These are phyloP conservation scores for Crioceris asparagi DNA, from an alignment of 2,888 invertebrate genomes.

Conservation along the genomic window DNA sequence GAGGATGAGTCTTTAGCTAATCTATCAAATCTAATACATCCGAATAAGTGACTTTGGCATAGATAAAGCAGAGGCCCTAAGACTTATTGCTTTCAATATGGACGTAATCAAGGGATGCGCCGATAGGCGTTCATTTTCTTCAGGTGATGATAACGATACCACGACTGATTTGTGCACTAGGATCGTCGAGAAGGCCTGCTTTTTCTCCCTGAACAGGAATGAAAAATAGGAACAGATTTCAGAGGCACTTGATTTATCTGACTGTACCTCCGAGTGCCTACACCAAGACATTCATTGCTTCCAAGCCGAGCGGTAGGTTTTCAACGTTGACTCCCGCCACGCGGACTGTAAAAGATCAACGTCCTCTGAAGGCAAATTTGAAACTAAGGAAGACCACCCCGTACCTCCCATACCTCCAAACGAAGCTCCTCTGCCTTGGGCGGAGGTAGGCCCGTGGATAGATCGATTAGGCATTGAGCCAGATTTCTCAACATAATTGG, in stretches of 20 bases:
- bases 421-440: slow-evolving; percentile 5
- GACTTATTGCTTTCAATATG: slow-evolving; percentile 5
- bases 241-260: slow-evolving; percentile 3
- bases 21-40: slow-evolving; percentile 2
- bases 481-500: slow-evolving; percentile 4
- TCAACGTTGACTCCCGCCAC: slow-evolving; percentile 8
- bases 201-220: slow-evolving; percentile 7
- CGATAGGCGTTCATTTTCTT: slow-evolving; percentile 1
- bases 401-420: slow-evolving; percentile 17
- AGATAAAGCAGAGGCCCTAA: slow-evolving; percentile 1
- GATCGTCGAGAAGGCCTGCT: slow-evolving; percentile 7
- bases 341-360: slow-evolving; percentile 4
- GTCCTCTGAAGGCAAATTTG: slow-evolving; percentile 6
- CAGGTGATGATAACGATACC: slow-evolving; percentile 8
- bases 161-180: slow-evolving; percentile 11
- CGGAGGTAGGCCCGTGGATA: not conserved
- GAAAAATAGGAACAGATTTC: slow-evolving; percentile 7
- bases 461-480: slow-evolving; percentile 6
- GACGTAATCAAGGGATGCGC: too few species aligned
- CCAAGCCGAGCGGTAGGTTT: slow-evolving; percentile 9
- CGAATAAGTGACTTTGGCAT: slow-evolving; percentile 5
- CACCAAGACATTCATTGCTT: slow-evolving; percentile 8
- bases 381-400: slow-evolving; percentile 9
- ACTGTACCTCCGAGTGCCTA: slow-evolving; percentile 1
- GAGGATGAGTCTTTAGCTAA: slow-evolving; percentile 4